Conservation (phyloP, 2,888 invertebrate genomes). For the Nasonovia ribisnigri region DNA sequence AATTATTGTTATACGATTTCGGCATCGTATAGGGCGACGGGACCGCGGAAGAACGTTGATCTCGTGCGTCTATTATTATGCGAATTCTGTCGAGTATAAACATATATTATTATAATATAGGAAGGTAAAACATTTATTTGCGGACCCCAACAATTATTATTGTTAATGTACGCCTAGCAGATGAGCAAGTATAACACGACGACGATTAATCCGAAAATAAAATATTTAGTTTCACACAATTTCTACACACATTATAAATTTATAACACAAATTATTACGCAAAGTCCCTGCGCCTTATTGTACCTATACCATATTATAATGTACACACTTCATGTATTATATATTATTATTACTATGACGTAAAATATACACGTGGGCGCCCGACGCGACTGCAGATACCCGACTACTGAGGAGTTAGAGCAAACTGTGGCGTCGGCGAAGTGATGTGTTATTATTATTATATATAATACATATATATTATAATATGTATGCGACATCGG, state of each 20-base stretch:
- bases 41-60: not conserved
- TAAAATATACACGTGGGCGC: not conserved
- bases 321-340: too few species aligned
- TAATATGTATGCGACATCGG: not conserved
- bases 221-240: too few species aligned
- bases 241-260: too few species aligned
- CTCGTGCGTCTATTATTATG: not conserved
- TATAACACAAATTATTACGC: too few species aligned
- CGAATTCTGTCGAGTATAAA: not conserved
- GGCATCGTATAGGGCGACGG: not conserved
- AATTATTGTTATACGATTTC: not conserved
- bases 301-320: too few species aligned
- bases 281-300: too few species aligned
- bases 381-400: not conserved
- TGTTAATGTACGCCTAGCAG: too few species aligned
- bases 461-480: not conserved
- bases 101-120: not conserved
- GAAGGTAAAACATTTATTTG: not conserved
- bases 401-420: not conserved
- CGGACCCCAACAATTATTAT: not conserved
- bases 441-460: not conserved
- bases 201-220: too few species aligned
- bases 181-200: too few species aligned
- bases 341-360: not conserved
- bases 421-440: not conserved